A percentile compares a stretch with the other conserved stretches of the same genome.
phyloP scores from a whole-genome alignment of 2,113 vertebrate species.

The Rhipidura dahli region DNA sequence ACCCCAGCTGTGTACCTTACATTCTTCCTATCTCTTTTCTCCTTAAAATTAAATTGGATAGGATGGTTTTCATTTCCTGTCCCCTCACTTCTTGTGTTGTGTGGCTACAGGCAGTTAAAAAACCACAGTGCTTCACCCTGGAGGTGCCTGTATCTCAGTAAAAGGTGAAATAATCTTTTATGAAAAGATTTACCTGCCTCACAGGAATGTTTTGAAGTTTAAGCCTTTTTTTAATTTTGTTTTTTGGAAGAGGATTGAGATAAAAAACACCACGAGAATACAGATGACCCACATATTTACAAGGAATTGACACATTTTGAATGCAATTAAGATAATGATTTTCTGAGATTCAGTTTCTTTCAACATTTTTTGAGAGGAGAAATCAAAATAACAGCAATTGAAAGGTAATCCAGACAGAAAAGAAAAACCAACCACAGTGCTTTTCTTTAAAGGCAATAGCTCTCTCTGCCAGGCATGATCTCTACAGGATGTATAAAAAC shows the following conservation, averaged over 20 bases:
- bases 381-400: not conserved
- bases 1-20: conserved; percentile 20
- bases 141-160: not conserved
- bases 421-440: not conserved
- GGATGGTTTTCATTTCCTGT: conserved; percentile 55
- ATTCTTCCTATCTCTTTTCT: not conserved
- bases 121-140: not conserved
- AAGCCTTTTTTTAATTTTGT: not conserved
- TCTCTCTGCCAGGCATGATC: not conserved
- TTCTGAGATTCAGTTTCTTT: not conserved
- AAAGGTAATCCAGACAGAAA: not conserved
- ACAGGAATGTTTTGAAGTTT: not conserved
- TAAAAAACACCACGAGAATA: not conserved
- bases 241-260: not conserved
- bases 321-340: not conserved
- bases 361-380: not conserved
- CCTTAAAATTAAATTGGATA: conserved; percentile 46
- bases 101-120: conserved; percentile 17
- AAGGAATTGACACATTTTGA: not conserved
- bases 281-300: not conserved
- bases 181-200: conserved; percentile 29
- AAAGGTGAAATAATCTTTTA: conserved; percentile 41
- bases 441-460: not conserved
- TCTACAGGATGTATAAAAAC: not conserved
- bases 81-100: not conserved